Conservation (phyloP, 2,797 vertebrate species). For the Silurus lanzhouensis region DNA sequence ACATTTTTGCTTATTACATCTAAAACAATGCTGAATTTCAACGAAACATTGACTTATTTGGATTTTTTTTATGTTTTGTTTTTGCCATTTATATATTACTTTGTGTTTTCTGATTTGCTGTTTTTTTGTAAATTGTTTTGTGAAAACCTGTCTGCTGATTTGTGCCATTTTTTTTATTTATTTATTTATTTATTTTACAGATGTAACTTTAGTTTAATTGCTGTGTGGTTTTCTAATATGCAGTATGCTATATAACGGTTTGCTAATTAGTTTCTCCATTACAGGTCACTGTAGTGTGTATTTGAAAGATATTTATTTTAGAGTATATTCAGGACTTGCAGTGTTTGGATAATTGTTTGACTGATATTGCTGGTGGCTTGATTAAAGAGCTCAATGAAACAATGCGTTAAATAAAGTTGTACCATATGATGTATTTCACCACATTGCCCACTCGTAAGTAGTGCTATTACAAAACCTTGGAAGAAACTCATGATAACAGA, state of each 20-base stretch:
- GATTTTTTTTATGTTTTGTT: too few relatives aligned
- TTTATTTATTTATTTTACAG: too few relatives aligned
- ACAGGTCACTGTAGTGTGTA: not conserved
- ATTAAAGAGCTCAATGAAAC: conserved; percentile 1
- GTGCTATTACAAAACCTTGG: not conserved
- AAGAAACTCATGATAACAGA: not conserved
- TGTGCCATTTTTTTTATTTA: not conserved
- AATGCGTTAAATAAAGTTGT: not conserved
- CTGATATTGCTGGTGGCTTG: not conserved
- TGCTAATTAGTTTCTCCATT: not conserved
- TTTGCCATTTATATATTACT: not conserved
- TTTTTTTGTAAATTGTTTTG: not conserved
- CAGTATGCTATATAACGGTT: not conserved
- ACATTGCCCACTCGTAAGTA: not conserved
- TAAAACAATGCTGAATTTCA: not conserved
- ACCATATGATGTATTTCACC: not conserved
- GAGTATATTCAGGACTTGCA: not conserved
- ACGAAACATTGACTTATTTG: not conserved
- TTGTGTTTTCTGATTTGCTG: not conserved
- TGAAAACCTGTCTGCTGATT: too few relatives aligned
- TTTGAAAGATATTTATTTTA: not conserved
- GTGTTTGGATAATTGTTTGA: not conserved
- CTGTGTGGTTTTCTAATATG: not conserved
- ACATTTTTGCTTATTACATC: too few relatives aligned
- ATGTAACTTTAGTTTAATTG: not conserved